Base-by-base conservation (phyloP, 2,888 invertebrate genomes). In the Argyresthia goedartella region DNA sequence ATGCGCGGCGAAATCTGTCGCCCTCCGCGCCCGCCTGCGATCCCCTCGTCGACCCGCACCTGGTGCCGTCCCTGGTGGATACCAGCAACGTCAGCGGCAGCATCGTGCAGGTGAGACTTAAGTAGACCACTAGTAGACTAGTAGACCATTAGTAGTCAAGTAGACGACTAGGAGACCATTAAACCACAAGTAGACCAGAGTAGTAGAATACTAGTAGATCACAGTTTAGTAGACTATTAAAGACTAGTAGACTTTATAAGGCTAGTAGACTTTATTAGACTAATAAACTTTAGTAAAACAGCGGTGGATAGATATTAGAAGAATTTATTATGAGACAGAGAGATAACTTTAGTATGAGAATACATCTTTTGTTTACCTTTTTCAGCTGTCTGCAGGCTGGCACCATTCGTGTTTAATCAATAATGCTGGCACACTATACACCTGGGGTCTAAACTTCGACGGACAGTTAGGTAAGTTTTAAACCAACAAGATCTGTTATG, bases 361-460 rank as follows among this genome's bases (percentile, higher is more conserved):
- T 25, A 25, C 2, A 25, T 4, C n/a, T 39, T 8, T 34, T 43
- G 43, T 11, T 47, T 43, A 14, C 49, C 15, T 14, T 44, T 57
- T 58, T 1, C 65, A 85, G 85, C 57, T 91, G 56, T 85, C 93
- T 44, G 92, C 92, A 53, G 97, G 97, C 1, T 93, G 94, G 76
- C 93, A 95, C 67, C 97, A 97, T 72, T 93, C 93, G 42, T 91
- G 92, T 43, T 75, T 95, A 50, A 71, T 95, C 49, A 92, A 93
- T 44, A 89, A 90, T 51, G 88, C 89, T 51, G 94, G 94, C 6
- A 88, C 89, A 8, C 74, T 95, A 1, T 95, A 93, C 63, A 89
- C 92, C 0, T 97, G 96, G 95, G 97, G 97, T 1, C 90, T 95
- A 56, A 96, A 95, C 76, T 89, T 95, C 56, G 96, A 97, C 68